Evolutionary conservation across 2,888 invertebrate species (phyloP).

Genomic region (Cosmia trapezina): DNA sequence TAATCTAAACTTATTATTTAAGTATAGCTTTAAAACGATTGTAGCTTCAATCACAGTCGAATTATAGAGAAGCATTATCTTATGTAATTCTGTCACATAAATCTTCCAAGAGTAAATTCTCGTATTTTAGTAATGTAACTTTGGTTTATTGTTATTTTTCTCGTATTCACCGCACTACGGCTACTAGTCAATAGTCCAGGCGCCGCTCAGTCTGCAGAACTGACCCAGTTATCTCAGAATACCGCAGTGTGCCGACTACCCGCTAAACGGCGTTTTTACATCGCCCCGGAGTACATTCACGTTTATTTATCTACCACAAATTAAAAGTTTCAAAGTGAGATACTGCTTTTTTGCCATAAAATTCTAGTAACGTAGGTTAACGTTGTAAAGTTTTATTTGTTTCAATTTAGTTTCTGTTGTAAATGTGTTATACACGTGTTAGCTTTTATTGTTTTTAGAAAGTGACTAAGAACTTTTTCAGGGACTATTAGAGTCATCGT

Average conservation of each 20-base stretch:
- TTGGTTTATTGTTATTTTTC: slow-evolving; percentile 49
- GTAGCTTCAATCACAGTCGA: not conserved
- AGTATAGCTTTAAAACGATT: not conserved
- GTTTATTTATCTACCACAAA: slow-evolving; percentile 66
- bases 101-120: not conserved
- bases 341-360: slow-evolving; percentile 56
- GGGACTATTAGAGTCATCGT: not conserved
- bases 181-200: slow-evolving; percentile 72
- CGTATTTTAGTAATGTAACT: slow-evolving; percentile 27
- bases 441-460: slow-evolving; percentile 29
- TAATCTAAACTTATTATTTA: not conserved
- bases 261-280: slow-evolving; percentile 61
- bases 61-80: not conserved
- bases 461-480: not conserved
- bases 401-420: slow-evolving; percentile 36
- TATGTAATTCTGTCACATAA: not conserved
- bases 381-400: slow-evolving; percentile 52
- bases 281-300: slow-evolving; percentile 50
- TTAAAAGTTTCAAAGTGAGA: slow-evolving; percentile 66
- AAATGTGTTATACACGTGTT: slow-evolving; percentile 14
- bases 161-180: slow-evolving; percentile 52
- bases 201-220: slow-evolving; percentile 76
- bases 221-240: slow-evolving; percentile 80
- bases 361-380: slow-evolving; percentile 15
- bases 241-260: slow-evolving; percentile 71